phyloP scores from a whole-genome alignment of 2,888 invertebrate species.

The Ichneumoninae sp. region DNA sequence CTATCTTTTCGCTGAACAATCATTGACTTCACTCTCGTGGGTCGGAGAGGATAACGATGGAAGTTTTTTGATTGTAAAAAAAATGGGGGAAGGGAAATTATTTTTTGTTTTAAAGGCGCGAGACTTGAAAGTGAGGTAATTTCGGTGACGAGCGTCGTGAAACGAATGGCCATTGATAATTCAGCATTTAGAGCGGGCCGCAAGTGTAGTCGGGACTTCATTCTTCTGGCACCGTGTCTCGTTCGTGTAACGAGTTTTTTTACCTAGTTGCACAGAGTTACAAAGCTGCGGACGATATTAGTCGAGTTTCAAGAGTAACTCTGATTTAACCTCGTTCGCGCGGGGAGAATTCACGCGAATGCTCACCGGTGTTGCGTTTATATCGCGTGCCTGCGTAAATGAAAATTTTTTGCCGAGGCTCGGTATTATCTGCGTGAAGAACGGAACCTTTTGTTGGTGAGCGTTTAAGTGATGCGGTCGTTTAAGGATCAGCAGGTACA shows the following conservation, averaged over 20 bases:
- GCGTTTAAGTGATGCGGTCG: background rate
- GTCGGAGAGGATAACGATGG: background rate
- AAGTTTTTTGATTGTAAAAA: conserved; percentile 7
- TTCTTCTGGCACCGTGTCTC: conserved; percentile 42
- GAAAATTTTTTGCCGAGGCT: background rate
- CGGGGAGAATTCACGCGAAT: background rate
- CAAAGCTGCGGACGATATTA: conserved; percentile 69
- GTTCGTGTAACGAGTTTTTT: conserved; percentile 68
- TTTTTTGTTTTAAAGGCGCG: background rate
- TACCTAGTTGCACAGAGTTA: conserved; percentile 56
- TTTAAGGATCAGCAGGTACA: background rate
- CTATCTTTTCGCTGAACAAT: background rate
- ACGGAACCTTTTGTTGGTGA: background rate
- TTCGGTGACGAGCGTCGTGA: conserved; percentile 37
- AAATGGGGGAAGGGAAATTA: background rate
- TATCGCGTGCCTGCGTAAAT: background rate
- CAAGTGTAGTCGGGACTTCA: conserved; percentile 25
- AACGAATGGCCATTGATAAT: conserved; percentile 47
- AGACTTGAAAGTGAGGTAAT: conserved; percentile 12
- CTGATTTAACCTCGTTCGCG: conserved; percentile 17
- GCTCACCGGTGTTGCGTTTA: background rate
- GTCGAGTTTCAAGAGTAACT: conserved; percentile 71
- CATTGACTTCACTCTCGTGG: background rate
- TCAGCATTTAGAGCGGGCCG: conserved; percentile 10
- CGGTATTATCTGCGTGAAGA: background rate